Conservation (phyloP, 2,113 vertebrate genomes). For the Geococcyx californianus region DNA sequence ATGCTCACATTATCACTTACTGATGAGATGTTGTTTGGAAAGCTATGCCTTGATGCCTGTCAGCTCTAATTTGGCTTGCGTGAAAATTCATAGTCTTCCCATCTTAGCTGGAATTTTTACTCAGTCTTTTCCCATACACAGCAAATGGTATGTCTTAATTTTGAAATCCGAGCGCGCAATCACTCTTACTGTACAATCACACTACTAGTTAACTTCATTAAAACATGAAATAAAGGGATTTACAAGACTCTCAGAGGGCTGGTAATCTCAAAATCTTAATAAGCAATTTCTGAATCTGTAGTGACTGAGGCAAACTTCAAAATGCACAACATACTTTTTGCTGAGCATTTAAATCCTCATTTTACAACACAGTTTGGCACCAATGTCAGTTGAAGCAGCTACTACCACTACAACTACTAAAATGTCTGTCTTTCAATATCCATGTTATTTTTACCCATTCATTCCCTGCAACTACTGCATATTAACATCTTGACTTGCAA, state of each 20-base stretch:
- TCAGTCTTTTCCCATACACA: not conserved
- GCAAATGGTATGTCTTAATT: not conserved
- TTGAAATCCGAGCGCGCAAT: not conserved
- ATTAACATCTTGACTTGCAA: not conserved
- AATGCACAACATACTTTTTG: not conserved
- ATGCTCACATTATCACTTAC: not conserved
- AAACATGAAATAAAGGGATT: not conserved
- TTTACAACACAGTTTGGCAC: not conserved
- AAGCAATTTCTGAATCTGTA: not conserved
- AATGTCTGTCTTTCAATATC: not conserved
- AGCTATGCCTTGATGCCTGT: not conserved
- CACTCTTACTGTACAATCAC: not conserved
- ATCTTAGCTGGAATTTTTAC: not conserved
- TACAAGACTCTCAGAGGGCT: not conserved
- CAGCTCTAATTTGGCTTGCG: rapidly evolving
- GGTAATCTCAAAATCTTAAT: not conserved
- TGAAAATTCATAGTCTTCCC: not conserved
- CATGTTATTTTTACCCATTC: not conserved
- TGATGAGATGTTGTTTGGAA: not conserved
- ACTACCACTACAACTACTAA: not conserved
- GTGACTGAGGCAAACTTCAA: not conserved
- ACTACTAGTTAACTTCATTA: not conserved
- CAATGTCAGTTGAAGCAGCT: not conserved
- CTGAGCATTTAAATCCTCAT: not conserved
- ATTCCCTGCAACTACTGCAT: not conserved